Evolutionary conservation across 2,888 invertebrate species (phyloP).

Genomic region (Drosophila anomalata): DNA sequence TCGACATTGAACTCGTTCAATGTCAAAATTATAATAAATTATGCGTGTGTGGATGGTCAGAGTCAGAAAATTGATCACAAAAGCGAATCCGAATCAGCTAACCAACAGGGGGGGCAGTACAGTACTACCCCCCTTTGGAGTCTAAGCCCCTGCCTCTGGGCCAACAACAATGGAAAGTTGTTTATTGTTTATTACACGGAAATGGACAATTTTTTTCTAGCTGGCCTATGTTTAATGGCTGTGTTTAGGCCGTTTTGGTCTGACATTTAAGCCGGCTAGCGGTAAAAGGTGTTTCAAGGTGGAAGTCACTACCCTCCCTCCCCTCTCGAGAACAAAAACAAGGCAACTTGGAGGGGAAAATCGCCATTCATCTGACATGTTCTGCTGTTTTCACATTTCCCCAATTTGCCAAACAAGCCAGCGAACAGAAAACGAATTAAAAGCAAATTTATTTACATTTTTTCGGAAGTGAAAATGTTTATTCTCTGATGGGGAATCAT

Average conservation of each 20-base stretch:
- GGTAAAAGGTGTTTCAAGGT: conserved; percentile 42
- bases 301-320: conserved; percentile 19
- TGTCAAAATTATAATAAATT: conserved; percentile 80
- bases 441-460: conserved; percentile 20
- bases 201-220: conserved; percentile 56
- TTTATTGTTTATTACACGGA: conserved; percentile 74
- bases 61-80: conserved; percentile 35
- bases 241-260: conserved; percentile 38
- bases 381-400: conserved; percentile 35
- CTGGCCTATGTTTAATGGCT: conserved; percentile 29
- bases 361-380: conserved; percentile 2
- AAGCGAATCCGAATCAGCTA: conserved; percentile 28
- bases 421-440: conserved; percentile 50
- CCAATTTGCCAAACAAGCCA: conserved; percentile 43
- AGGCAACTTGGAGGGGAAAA: conserved; percentile 15
- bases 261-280: conserved; percentile 42
- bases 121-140: not conserved
- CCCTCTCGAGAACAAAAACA: conserved; percentile 28
- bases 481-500: conserved; percentile 16
- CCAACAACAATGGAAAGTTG: conserved; percentile 62
- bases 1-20: conserved; percentile 82
- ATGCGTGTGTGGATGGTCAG: conserved; percentile 63
- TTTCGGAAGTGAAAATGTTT: conserved; percentile 61
- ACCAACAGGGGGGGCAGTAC: conserved; percentile 13
- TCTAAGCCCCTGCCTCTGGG: conserved; percentile 8